Evolutionary conservation across 2,113 vertebrate genomes (phyloP).

Genomic region (Tonatia bakeri): DNA sequence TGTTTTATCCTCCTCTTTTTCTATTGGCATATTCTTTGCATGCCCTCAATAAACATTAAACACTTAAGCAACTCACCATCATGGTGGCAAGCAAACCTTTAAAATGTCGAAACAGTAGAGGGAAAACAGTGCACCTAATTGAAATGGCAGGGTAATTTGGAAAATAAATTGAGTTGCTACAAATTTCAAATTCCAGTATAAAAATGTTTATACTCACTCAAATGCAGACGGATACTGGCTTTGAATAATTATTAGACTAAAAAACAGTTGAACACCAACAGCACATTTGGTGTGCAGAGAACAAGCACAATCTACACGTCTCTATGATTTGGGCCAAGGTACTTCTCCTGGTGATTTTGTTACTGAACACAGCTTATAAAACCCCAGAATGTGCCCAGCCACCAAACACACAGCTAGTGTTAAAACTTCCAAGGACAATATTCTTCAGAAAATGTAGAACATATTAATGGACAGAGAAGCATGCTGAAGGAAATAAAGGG

Average conservation of each 20-base stretch:
- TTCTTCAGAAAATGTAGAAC: neutral
- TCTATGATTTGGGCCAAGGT: neutral
- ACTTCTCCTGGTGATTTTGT: neutral
- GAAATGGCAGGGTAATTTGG: conserved; percentile 56
- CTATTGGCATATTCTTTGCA: conserved; percentile 42
- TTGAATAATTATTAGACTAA: conserved; percentile 62
- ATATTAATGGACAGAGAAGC: neutral
- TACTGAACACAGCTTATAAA: conserved; percentile 8
- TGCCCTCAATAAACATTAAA: conserved; percentile 63
- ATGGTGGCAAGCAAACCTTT: conserved; percentile 51
- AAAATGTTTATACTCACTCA: conserved; percentile 63
- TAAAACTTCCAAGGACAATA: neutral
- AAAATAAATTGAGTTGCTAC: conserved; percentile 65
- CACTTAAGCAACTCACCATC: conserved; percentile 30
- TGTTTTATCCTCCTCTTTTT: conserved; percentile 41
- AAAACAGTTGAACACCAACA: conserved; percentile 38
- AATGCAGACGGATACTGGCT: conserved; percentile 23
- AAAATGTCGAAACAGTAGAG: conserved; percentile 33
- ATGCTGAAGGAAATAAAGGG: neutral
- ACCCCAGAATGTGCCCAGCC: neutral
- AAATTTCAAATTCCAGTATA: conserved; percentile 58
- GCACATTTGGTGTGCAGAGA: neutral
- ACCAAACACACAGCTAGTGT: neutral
- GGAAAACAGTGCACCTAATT: conserved; percentile 59
- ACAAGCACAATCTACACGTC: neutral